These are phyloP conservation scores for Alsophila aescularia DNA, from an alignment of 2,888 invertebrate species.

Conservation along the genomic window DNA sequence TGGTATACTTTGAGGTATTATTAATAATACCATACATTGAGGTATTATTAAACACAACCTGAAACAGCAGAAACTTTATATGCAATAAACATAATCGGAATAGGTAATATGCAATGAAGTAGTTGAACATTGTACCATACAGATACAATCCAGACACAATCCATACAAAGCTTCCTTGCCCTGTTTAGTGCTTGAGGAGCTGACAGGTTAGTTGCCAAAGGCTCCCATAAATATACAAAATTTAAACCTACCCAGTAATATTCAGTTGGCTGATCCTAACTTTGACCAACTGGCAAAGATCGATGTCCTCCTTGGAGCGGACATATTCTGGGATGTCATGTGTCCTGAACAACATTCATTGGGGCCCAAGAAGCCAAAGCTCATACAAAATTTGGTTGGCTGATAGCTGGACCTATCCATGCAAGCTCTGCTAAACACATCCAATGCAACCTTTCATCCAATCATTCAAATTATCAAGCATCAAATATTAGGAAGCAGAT, in stretches of 20 bases:
- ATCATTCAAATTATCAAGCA: background rate
- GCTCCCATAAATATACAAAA: background rate
- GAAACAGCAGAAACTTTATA: background rate
- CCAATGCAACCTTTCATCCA: conserved; percentile 21
- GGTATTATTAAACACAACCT: conserved; percentile 34
- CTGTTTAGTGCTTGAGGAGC: background rate
- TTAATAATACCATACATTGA: too few species aligned
- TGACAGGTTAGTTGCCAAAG: background rate
- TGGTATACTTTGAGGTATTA: too few species aligned
- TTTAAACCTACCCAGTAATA: background rate
- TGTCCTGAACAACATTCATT: conserved; percentile 33
- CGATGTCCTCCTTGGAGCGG: conserved; percentile 6
- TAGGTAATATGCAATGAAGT: background rate
- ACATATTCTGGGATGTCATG: conserved; percentile 32
- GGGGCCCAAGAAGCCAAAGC: conserved; percentile 29
- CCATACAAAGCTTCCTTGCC: background rate
- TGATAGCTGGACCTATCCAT: conserved; percentile 37
- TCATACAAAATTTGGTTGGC: conserved; percentile 40
- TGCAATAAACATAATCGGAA: background rate
- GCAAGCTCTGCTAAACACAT: background rate
- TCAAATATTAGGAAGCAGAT: background rate
- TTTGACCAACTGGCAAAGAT: background rate
- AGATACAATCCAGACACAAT: background rate
- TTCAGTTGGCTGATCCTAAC: conserved; percentile 6
- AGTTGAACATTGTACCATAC: background rate